Evolutionary conservation across 35 echinoderm and acorn worm genomes (phyloP).

Genomic region (Ophiothrix spiculata): DNA sequence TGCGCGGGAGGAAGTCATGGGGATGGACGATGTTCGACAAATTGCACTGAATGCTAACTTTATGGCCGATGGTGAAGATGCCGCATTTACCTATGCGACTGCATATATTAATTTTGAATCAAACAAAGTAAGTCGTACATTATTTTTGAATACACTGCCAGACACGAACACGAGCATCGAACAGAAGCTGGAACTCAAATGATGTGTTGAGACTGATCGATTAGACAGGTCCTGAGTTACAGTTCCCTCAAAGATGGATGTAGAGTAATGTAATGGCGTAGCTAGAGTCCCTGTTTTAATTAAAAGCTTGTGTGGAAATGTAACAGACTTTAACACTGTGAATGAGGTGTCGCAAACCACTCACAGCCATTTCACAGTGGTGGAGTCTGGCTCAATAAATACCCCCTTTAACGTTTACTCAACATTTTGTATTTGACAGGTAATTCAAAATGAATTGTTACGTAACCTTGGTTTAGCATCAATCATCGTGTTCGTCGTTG

Average conservation of each 20-base stretch:
- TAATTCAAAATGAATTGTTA: constrained; percentile 31
- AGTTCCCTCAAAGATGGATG: too few species aligned
- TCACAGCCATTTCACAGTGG: background rate
- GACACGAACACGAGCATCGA: background rate
- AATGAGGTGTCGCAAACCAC: too few species aligned
- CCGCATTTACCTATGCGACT: constrained; percentile 5
- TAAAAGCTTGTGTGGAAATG: too few species aligned
- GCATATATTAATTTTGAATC: constrained; percentile 3
- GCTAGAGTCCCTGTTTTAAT: too few species aligned
- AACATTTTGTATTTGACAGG: background rate
- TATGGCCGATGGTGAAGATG: background rate
- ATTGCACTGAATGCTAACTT: background rate
- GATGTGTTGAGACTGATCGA: too few species aligned
- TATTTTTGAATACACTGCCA: background rate
- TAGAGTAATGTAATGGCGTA: too few species aligned
- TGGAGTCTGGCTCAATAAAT: background rate
- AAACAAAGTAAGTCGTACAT: constrained; percentile 3
- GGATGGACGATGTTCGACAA: background rate
- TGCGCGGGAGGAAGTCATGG: background rate
- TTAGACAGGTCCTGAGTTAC: too few species aligned
- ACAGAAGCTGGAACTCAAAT: too few species aligned
- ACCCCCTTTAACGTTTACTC: background rate
- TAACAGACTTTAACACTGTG: too few species aligned
- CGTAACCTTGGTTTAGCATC: constrained; percentile 31
- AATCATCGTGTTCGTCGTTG: background rate